Base-by-base conservation (phyloP, 1,140 invertebrate species). In the Sitobion miscanthi region DNA sequence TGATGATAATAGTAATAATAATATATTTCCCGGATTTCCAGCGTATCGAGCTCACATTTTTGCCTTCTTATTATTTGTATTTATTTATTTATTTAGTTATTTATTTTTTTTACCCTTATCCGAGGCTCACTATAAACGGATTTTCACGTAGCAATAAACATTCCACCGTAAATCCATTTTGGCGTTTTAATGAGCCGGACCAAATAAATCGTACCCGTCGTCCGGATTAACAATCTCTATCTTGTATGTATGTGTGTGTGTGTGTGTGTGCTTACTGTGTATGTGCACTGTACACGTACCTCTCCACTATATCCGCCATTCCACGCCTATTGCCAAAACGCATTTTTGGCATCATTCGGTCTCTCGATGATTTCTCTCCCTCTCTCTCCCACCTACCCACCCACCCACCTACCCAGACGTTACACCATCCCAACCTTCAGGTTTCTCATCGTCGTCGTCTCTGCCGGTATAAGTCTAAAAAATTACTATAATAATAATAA, bases 71-170 rank as follows among this genome's bases (percentile, higher is more conserved):
- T 77, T 77, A 77, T 77, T 77, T 77, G 17, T 30, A 69, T 89
- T n/a, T 52, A 57, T 52, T 54, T 52, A 21, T 69, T 83, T 82
- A 82, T 82, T 23, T 77, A 6, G 11, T 49, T 49, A 4, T 49
- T 49, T 49, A 21, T 47, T 91, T 91, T 83, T 49, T 82, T 52
- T 52, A 38, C 45, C 17, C 47, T 30, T 45, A 30, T 42, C 45
- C n/a, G 45, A 82, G 52, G 20, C 90, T 77, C 62, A n/a, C n/a
- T 85, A 92, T 52, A 45, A 83, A 85, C 77, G 91, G 91, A 93
- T 93, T 93, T 93, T 93, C 91, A 57, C 91, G 91, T 93, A n/a
- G 91, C 91, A 85, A 93, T 93, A 93, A 93, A 93, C 91, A 93
- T 93, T 93, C 82, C 47, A 45, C 91, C 77, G 69, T 86, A 93